Conservation (phyloP, 1,140 invertebrate species). For the Conus betulinus region DNA sequence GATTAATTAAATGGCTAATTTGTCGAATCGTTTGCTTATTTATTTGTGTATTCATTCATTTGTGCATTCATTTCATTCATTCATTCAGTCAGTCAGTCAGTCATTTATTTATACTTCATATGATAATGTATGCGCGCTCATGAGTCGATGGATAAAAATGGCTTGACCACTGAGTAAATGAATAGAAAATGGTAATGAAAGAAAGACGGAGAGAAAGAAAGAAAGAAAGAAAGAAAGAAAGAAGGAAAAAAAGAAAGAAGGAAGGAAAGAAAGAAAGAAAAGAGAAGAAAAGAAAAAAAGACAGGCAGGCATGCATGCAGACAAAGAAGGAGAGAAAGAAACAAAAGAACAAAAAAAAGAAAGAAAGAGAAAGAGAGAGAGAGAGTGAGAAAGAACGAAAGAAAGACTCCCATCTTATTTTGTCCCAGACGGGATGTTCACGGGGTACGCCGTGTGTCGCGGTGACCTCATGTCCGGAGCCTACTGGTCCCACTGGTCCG, state of each 20-base stretch:
- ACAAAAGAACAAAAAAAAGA: background rate
- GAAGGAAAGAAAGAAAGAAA: background rate
- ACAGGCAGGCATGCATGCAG: background rate
- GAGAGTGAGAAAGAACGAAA: background rate
- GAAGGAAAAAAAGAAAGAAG: background rate
- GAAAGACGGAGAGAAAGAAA: background rate
- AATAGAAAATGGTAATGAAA: too few relatives aligned
- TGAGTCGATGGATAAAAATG: too few relatives aligned
- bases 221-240: background rate
- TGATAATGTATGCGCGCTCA: too few relatives aligned
- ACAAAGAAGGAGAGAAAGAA: background rate
- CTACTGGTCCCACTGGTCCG: slow-evolving; percentile 48
- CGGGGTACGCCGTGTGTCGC: slow-evolving; percentile 55
- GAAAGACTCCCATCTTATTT: background rate
- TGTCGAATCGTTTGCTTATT: too few relatives aligned
- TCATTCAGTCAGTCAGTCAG: too few relatives aligned
- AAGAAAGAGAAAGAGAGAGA: background rate
- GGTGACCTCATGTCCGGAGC: slow-evolving; percentile 56
- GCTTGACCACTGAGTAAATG: too few relatives aligned
- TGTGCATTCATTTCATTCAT: too few relatives aligned
- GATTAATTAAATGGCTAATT: too few relatives aligned
- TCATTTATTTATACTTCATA: too few relatives aligned
- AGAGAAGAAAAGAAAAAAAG: background rate
- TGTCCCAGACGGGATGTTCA: slow-evolving; percentile 40
- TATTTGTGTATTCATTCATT: too few relatives aligned